Evolutionary conservation across 2,113 vertebrate species (phyloP).

Genomic region (Aptenodytes patagonicus): DNA sequence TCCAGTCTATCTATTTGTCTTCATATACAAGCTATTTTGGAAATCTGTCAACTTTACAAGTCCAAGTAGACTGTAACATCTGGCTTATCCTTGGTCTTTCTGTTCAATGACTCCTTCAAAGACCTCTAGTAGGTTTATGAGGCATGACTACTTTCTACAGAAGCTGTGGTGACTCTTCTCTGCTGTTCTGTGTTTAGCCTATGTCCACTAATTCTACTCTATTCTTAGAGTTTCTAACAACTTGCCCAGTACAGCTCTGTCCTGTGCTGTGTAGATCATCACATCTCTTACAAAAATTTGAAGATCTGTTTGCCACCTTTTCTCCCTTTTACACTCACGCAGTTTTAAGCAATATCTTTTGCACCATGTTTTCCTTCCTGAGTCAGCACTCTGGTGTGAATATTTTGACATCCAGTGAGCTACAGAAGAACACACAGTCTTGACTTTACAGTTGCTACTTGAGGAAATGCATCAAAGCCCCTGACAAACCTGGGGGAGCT

Average conservation of each 20-base stretch:
- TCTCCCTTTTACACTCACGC: not conserved
- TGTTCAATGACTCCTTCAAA: not conserved
- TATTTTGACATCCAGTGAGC: not conserved
- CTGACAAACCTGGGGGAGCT: not conserved
- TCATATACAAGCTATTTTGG: not conserved
- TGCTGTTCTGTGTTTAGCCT: not conserved
- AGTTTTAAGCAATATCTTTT: not conserved
- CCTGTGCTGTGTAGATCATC: not conserved
- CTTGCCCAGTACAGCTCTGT: not conserved
- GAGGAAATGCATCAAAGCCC: not conserved
- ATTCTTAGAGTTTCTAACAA: not conserved
- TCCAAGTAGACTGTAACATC: not conserved
- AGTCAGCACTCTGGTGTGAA: not conserved
- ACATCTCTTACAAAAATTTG: not conserved
- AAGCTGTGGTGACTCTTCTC: not conserved
- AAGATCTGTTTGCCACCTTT: not conserved
- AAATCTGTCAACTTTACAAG: not conserved
- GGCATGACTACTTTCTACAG: not conserved
- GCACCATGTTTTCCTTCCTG: not conserved
- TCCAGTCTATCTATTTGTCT: not conserved
- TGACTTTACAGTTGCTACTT: not conserved
- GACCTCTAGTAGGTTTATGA: not conserved
- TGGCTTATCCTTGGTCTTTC: not conserved
- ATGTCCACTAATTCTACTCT: not conserved
- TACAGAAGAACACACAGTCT: not conserved